phyloP scores from a whole-genome alignment of 1,140 invertebrate genomes.

The Cephus cinctus region DNA sequence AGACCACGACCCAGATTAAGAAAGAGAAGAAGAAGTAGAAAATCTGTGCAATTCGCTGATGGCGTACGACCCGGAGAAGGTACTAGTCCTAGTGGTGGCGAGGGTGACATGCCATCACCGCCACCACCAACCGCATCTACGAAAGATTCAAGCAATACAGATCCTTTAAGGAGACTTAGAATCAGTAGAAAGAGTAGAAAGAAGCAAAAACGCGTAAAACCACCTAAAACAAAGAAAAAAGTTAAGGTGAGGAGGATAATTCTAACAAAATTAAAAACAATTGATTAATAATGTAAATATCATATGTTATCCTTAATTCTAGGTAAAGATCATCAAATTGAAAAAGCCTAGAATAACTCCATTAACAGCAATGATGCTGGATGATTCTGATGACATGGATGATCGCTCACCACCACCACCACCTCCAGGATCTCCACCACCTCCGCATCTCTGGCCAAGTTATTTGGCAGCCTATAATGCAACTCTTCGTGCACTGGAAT shows the following conservation, averaged over 20 bases:
- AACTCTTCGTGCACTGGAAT: constrained; percentile 15
- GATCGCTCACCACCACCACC: constrained; percentile 59
- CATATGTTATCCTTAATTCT: constrained; percentile 4
- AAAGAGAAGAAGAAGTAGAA: constrained; percentile 35
- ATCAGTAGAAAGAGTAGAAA: constrained; percentile 55
- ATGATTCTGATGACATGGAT: constrained; percentile 56
- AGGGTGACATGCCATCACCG: constrained; percentile 63
- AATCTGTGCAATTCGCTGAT: constrained; percentile 65
- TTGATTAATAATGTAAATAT: background rate
- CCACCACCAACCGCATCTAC: constrained; percentile 55
- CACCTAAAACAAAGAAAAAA: constrained; percentile 56
- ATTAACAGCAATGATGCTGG: constrained; percentile 43
- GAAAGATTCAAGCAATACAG: constrained; percentile 37
- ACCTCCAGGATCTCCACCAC: constrained; percentile 60
- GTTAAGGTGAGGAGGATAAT: constrained; percentile 47
- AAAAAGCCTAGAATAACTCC: constrained; percentile 47
- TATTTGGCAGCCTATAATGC: constrained; percentile 48
- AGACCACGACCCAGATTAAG: constrained; percentile 16
- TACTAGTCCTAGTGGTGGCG: constrained; percentile 64
- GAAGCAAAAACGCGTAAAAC: constrained; percentile 49
- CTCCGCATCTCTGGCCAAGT: constrained; percentile 57
- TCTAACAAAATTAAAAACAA: background rate
- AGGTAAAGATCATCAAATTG: constrained; percentile 48
- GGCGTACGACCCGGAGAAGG: constrained; percentile 66
- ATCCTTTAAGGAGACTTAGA: constrained; percentile 54